Evolutionary conservation across 2,888 invertebrate species (phyloP), one percentile per base, ranked within the genome.

Genomic region (Busseola fusca): DNA sequence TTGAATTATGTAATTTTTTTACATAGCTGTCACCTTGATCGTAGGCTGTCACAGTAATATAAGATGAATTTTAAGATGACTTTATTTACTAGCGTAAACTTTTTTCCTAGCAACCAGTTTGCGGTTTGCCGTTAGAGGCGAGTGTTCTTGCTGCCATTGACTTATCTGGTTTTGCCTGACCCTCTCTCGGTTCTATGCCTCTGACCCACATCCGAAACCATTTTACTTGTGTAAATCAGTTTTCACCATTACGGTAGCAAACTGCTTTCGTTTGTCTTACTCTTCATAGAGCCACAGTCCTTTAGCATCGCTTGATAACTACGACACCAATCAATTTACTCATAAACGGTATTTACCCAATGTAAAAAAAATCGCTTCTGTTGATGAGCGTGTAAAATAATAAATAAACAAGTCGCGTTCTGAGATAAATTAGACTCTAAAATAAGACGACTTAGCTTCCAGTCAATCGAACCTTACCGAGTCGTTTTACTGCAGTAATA

Each of bases 311-410:
- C 48, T 54, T 59, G 37, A 48, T 14, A 52, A 34, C 40, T 62
- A 40, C 27, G 14, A 72, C 10, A 72, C 60, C 60, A 68, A 80
- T 68, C 21, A 60, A 59, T 71, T 56, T 56, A 68, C 37, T 71
- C 63, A 57, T 52, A n/a, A 18, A 67, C 48, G 69, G 37, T 74
- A 73, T 68, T 77, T 67, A 81, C 63, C 67, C 64, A 42, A 72
- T 66, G 45, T 67, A n/a, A n/a, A 58, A 63, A 6, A 64, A 59
- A 66, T 30, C 1, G 48, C 74, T 45, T 78, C 30, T 50, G 57
- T 65, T 59, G 50, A 62, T 48, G 56, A 57, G 54, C 59, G 25
- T 62, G 27, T 56, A 42, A 69, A 62, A 66, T 59, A 66, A 64
- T 9, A 45, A 25, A 58, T 62, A 56, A 76, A 37, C 14, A 74